Conservation (phyloP, 1,140 invertebrate genomes). For the Helicoverpa armigera region DNA sequence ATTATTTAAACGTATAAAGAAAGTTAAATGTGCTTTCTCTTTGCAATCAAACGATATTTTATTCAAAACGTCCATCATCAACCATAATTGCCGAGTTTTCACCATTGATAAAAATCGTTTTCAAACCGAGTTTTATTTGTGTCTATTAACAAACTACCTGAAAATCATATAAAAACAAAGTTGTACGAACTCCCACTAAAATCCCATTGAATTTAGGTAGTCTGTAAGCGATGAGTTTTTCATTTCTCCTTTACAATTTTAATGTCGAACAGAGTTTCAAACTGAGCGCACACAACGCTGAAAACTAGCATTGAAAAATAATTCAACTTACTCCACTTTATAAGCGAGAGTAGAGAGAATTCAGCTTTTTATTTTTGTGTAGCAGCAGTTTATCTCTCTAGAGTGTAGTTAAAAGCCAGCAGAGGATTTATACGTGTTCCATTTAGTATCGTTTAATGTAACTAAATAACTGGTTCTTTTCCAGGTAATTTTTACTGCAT, state of each 20-base stretch:
- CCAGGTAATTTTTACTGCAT: no score
- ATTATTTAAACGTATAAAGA: no score
- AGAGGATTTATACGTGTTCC: background rate
- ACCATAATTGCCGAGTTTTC: no score
- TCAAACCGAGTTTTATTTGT: no score
- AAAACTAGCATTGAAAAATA: slow-evolving; percentile 23
- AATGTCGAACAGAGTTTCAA: background rate
- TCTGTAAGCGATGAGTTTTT: background rate
- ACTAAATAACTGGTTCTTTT: no score
- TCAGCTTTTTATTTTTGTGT: background rate
- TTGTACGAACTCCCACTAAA: background rate
- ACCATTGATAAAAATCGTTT: no score
- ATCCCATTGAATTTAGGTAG: background rate
- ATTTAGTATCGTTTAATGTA: no score
- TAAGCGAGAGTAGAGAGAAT: slow-evolving; percentile 10
- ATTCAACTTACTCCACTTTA: slow-evolving; percentile 8
- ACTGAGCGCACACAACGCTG: background rate
- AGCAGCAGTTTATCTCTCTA: background rate
- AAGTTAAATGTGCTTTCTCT: no score
- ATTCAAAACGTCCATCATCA: no score
- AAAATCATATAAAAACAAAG: background rate
- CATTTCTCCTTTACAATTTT: slow-evolving; percentile 6
- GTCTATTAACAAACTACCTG: no score
- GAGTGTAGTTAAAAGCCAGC: background rate
- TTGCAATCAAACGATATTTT: no score